Conservation (phyloP, 2,888 invertebrate species). For the Tribolium freemani region DNA sequence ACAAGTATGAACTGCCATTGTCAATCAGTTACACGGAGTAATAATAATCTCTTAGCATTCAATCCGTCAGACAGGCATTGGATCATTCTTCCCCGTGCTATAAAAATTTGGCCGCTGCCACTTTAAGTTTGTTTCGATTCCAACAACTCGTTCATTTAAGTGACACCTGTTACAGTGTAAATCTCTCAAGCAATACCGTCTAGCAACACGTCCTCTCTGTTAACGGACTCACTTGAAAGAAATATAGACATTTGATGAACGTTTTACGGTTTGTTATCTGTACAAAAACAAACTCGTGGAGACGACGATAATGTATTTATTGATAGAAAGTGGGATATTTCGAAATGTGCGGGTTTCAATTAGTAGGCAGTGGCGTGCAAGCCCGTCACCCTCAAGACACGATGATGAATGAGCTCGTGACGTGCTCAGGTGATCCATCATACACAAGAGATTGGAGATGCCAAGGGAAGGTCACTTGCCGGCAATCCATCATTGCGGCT, state of each 20-base stretch:
- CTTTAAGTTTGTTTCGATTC: slow-evolving; percentile 2
- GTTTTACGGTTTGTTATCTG: slow-evolving; percentile 59
- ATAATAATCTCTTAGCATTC: slow-evolving; percentile 34
- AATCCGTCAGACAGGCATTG: slow-evolving; percentile 1
- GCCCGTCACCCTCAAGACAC: slow-evolving; percentile 53
- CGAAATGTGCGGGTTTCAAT: slow-evolving; percentile 48
- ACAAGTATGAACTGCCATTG: slow-evolving; percentile 39
- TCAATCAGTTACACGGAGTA: slow-evolving; percentile 40
- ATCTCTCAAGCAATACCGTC: slow-evolving; percentile 54
- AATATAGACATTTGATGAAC: slow-evolving; percentile 58
- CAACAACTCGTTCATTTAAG: slow-evolving; percentile 30
- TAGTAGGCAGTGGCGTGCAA: slow-evolving; percentile 55
- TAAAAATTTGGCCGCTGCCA: slow-evolving; percentile 12
- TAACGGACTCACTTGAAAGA: slow-evolving; percentile 51
- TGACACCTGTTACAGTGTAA: slow-evolving; percentile 58
- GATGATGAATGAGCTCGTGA: slow-evolving; percentile 68
- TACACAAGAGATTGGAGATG: slow-evolving; percentile 68
- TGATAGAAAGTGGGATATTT: slow-evolving; percentile 36
- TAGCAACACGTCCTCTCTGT: slow-evolving; percentile 46
- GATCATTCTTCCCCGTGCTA: neutral
- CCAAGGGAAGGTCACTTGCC: slow-evolving; percentile 64
- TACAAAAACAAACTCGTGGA: slow-evolving; percentile 55
- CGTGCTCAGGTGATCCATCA: slow-evolving; percentile 68
- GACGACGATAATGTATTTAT: slow-evolving; percentile 55
- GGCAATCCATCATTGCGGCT: slow-evolving; percentile 63